A percentile compares a stretch with the other conserved stretches of the same genome.
These are phyloP conservation scores for Theocolax elegans DNA, from an alignment of 1,140 invertebrate species.

Conservation along the genomic window DNA sequence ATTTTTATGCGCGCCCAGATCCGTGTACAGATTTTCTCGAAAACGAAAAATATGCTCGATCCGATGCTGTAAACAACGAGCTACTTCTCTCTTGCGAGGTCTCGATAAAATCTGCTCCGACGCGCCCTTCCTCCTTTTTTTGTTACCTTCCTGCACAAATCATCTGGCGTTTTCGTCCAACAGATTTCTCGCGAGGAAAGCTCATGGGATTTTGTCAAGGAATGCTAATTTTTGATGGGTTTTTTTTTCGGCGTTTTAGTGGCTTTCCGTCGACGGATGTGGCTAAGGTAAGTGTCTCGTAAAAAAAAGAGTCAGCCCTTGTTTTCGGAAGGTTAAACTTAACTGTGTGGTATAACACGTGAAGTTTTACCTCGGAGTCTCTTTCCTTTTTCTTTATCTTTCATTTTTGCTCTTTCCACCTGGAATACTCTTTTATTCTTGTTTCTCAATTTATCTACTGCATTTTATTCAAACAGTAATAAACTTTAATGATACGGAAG, in stretches of 20 bases:
- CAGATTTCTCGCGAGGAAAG: background rate
- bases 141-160: background rate
- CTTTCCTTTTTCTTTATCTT: constrained; percentile 23
- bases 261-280: background rate
- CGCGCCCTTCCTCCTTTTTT: background rate
- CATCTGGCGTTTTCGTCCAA: constrained; percentile 3
- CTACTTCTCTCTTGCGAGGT: constrained; percentile 1
- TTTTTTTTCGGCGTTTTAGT: background rate
- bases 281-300: background rate
- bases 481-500: too few species aligned
- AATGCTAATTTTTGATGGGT: constrained; percentile 31
- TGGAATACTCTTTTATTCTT: background rate
- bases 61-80: constrained; percentile 51
- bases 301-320: constrained; percentile 7
- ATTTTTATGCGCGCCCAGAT: constrained; percentile 65
- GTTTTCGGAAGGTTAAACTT: constrained; percentile 26
- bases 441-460: background rate
- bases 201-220: background rate
- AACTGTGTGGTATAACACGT: background rate
- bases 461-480: too few species aligned
- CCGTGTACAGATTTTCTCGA: constrained; percentile 62
- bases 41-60: constrained; percentile 51
- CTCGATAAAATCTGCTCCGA: constrained; percentile 27
- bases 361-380: background rate
- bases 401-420: background rate